A percentile compares a stretch with the other conserved stretches of the same genome.
These are phyloP conservation scores for Solea solea DNA, from an alignment of 2,113 vertebrate species.

Conservation along the genomic window DNA sequence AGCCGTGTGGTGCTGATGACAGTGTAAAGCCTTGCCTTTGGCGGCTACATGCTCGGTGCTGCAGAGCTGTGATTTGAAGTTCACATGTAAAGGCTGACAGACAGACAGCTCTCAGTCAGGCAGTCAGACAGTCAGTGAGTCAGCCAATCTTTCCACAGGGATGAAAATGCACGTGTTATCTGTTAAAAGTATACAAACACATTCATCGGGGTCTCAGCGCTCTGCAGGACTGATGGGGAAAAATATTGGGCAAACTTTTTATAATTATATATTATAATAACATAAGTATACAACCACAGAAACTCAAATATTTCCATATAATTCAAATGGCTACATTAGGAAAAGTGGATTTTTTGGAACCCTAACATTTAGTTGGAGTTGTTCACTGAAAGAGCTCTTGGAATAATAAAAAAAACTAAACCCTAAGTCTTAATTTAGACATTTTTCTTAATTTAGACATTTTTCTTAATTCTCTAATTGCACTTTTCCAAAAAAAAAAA, in stretches of 20 bases:
- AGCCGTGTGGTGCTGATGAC: conserved; percentile 74
- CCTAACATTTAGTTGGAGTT: too few relatives aligned
- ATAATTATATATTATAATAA: too few relatives aligned
- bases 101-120: conserved; percentile 79
- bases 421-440: too few relatives aligned
- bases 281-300: background rate
- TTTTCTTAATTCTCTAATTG: too few relatives aligned
- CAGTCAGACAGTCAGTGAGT: conserved; percentile 56
- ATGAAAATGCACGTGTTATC: conserved; percentile 60
- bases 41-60: conserved; percentile 77
- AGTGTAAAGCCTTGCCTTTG: conserved; percentile 81
- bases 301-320: background rate
- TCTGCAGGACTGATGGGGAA: conserved; percentile 47
- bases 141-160: conserved; percentile 60
- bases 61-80: conserved; percentile 78
- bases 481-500: too few relatives aligned
- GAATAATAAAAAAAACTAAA: too few relatives aligned
- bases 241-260: conserved; percentile 17
- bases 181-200: conserved; percentile 57
- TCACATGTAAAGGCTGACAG: conserved; percentile 77
- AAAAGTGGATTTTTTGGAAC: too few relatives aligned
- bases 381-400: too few relatives aligned
- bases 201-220: conserved; percentile 32
- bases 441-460: too few relatives aligned
- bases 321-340: too few relatives aligned